Percentiles rank a stretch among this genome's conserved stretches.
These are phyloP conservation scores for Lasioglossum albipes DNA, from an alignment of 1,140 invertebrate species.

Conservation along the genomic window DNA sequence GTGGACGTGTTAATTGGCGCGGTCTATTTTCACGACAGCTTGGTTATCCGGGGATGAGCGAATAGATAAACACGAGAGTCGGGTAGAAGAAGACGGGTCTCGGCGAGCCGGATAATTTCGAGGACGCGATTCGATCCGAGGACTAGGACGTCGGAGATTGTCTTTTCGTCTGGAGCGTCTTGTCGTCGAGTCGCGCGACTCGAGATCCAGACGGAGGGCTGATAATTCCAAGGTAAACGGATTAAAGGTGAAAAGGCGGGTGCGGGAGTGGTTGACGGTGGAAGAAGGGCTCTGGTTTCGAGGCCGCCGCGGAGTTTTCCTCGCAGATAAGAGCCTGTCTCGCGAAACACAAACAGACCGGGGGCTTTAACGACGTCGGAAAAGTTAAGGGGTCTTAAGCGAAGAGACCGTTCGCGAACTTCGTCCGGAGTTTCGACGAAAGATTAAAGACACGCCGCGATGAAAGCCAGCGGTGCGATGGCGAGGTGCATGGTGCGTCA, in stretches of 20 bases:
- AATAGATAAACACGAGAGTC: too few species aligned
- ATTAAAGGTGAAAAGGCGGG: slow-evolving; percentile 19
- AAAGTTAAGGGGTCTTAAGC: slow-evolving; percentile 16
- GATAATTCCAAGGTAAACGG: slow-evolving; percentile 18
- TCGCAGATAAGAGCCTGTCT: slow-evolving; percentile 10
- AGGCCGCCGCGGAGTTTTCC: background rate
- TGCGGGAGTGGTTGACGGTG: background rate
- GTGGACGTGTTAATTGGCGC: too few species aligned
- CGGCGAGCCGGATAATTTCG: too few species aligned
- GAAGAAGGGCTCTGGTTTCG: background rate
- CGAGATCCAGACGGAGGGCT: background rate
- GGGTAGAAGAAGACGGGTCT: too few species aligned
- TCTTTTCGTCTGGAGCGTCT: too few species aligned
- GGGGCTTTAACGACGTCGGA: background rate
- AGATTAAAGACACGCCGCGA: slow-evolving; percentile 16
- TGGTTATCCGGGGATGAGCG: too few species aligned
- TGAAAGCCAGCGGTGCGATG: background rate
- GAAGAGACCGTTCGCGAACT: background rate
- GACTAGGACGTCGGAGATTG: too few species aligned
- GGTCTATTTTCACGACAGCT: too few species aligned
- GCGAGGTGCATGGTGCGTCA: too few species aligned
- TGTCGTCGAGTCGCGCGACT: too few species aligned
- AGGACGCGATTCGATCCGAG: too few species aligned
- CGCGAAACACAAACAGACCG: slow-evolving; percentile 23
- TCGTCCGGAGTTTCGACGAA: background rate